phyloP scores from a whole-genome alignment of 2,113 vertebrate species.

The Loxodonta africana region DNA sequence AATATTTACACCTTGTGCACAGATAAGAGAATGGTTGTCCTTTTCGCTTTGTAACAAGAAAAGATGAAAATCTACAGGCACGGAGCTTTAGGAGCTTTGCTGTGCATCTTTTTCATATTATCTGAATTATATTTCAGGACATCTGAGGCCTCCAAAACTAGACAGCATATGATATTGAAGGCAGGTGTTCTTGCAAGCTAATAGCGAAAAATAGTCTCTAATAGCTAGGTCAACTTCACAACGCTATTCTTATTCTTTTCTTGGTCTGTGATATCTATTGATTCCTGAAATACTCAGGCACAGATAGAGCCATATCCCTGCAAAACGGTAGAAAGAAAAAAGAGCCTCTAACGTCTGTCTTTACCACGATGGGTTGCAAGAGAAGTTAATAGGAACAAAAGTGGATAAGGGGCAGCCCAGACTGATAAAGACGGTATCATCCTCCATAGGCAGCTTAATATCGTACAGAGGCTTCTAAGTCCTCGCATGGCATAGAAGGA shows the following conservation, averaged over 20 bases:
- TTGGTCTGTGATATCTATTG: constrained; percentile 84
- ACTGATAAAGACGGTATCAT: constrained; percentile 68
- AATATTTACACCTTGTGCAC: constrained; percentile 77
- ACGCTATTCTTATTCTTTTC: constrained; percentile 84
- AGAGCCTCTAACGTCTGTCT: constrained; percentile 69
- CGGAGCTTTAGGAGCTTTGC: constrained; percentile 74
- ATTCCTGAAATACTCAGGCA: constrained; percentile 81
- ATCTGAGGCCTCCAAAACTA: constrained; percentile 82
- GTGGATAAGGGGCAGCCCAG: constrained; percentile 79
- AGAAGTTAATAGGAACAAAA: constrained; percentile 83
- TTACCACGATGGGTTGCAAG: constrained; percentile 81
- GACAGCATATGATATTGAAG: constrained; percentile 76
- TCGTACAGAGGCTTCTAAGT: constrained; percentile 64
- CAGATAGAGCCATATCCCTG: constrained; percentile 77
- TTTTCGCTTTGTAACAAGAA: constrained; percentile 76
- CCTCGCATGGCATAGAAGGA: constrained; percentile 37
- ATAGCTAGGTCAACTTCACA: constrained; percentile 85
- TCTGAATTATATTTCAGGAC: constrained; percentile 84
- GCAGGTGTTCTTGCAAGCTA: constrained; percentile 79
- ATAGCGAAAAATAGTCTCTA: constrained; percentile 82
- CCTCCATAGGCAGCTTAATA: constrained; percentile 50
- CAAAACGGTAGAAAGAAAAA: constrained; percentile 79
- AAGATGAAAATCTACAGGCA: constrained; percentile 78
- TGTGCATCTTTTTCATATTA: constrained; percentile 79
- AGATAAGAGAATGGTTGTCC: constrained; percentile 78